A percentile compares a stretch with the other conserved stretches of the same genome.
Evolutionary conservation across 1,140 invertebrate genomes (phyloP).

Genomic region (Eueides isabella): DNA sequence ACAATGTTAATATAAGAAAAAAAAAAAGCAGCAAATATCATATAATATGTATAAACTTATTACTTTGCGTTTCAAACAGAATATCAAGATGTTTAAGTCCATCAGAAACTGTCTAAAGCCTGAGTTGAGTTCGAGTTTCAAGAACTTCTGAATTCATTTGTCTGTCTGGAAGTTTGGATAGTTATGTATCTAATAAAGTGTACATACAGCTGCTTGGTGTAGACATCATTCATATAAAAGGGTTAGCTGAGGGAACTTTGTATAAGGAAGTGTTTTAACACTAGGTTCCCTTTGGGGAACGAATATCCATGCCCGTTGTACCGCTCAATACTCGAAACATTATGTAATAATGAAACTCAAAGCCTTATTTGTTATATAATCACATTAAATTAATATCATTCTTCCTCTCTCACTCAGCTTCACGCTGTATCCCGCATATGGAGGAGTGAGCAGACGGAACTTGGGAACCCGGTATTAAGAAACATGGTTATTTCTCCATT

Average conservation of each 20-base stretch:
- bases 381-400: no score
- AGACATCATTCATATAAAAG: neutral
- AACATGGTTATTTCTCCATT: no score
- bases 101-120: conserved; percentile 57
- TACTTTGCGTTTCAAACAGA: conserved; percentile 38
- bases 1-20: no score
- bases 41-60: conserved; percentile 8
- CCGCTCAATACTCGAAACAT: neutral
- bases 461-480: no score
- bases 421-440: no score
- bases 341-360: no score
- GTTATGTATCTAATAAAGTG: conserved; percentile 49
- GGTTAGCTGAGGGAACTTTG: neutral
- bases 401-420: no score
- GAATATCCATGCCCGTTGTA: no score
- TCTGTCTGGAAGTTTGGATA: conserved; percentile 67
- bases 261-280: neutral
- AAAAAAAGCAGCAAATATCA: no score
- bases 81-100: conserved; percentile 53
- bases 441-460: no score
- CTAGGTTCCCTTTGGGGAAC: no score
- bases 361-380: no score
- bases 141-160: conserved; percentile 75
- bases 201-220: neutral
- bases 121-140: conserved; percentile 54